Conservation (phyloP, 1,140 invertebrate genomes). For the Drosophila ambigua region DNA sequence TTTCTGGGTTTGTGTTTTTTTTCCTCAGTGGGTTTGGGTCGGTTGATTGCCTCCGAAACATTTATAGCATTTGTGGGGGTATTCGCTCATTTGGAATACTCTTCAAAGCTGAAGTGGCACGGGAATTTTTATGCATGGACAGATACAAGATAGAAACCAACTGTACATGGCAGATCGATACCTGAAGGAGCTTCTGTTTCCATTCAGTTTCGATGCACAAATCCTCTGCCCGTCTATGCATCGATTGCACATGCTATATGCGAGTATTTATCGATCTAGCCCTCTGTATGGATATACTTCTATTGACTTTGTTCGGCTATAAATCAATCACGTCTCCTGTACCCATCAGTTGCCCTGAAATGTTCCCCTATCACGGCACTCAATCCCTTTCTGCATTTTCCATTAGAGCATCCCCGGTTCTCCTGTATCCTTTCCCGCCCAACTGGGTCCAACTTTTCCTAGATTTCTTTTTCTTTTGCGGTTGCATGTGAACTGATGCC, state of each 20-base stretch:
- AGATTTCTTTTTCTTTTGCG: constrained; percentile 56
- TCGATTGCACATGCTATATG: no score
- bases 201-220: no score
- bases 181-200: background rate
- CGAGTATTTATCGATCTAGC: background rate
- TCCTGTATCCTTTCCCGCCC: constrained; percentile 9
- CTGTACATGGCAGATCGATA: no score
- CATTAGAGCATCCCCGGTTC: background rate
- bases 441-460: constrained; percentile 1
- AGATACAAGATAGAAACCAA: no score
- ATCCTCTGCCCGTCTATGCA: no score
- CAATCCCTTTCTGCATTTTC: background rate
- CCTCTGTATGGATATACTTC: no score
- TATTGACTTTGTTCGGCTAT: no score
- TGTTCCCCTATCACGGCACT: no score
- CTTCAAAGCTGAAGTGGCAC: background rate
- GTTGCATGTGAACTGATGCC: constrained; percentile 66
- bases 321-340: no score
- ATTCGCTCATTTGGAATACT: constrained; percentile 31
- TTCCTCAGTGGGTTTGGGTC: constrained; percentile 18
- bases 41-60: constrained; percentile 39
- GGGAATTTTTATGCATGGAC: no score
- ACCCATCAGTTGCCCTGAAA: no score
- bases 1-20: constrained; percentile 38
- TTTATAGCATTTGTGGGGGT: constrained; percentile 25